These are phyloP conservation scores for Eudasyphora cyanicolor DNA, from an alignment of 2,888 invertebrate genomes.

Conservation along the genomic window DNA sequence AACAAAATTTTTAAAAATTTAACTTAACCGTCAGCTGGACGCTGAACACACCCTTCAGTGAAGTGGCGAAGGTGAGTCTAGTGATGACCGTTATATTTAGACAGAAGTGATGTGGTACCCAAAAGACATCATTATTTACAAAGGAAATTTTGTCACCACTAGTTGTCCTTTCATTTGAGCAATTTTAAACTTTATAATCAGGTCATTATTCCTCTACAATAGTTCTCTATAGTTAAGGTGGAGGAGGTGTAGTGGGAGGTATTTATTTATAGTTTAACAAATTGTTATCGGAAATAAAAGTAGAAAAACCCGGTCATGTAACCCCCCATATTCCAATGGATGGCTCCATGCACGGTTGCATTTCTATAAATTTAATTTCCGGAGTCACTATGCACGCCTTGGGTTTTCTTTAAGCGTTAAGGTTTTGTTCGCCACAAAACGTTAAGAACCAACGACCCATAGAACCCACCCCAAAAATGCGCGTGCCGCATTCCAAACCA, in stretches of 20 bases:
- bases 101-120: too few species aligned
- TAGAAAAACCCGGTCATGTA: not conserved
- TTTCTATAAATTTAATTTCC: conserved; percentile 1
- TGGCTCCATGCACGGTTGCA: not conserved
- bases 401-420: not conserved
- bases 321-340: not conserved
- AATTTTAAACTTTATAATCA: not conserved
- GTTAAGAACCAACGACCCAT: not conserved
- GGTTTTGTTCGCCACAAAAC: not conserved
- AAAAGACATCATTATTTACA: too few species aligned
- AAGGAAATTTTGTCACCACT: too few species aligned
- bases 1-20: too few species aligned
- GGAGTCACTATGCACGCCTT: not conserved
- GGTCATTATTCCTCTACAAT: not conserved
- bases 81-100: too few species aligned
- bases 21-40: too few species aligned
- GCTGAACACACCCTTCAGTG: too few species aligned
- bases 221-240: not conserved
- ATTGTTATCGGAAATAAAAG: not conserved
- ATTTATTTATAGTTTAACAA: not conserved
- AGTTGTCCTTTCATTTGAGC: too few species aligned
- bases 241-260: not conserved
- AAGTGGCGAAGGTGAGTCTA: too few species aligned
- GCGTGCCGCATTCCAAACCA: not conserved
- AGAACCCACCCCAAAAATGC: not conserved